Evolutionary conservation across 2,888 invertebrate species (phyloP), one percentile per base, ranked within the genome.

Genomic region (Caenorhabditis virilis): DNA sequence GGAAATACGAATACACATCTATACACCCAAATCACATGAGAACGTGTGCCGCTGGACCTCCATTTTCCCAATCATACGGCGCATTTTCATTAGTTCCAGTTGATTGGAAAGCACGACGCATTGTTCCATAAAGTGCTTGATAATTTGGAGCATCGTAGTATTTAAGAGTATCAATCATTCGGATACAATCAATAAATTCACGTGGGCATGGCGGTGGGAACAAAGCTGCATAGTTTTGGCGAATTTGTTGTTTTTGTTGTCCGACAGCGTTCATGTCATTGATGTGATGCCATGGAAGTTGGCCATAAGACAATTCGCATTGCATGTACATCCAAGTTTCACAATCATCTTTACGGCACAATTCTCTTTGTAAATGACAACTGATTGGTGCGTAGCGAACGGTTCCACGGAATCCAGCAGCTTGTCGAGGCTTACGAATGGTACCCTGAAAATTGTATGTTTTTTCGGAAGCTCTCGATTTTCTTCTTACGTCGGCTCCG

Each of bases 91-190:
- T 71, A 35, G 68, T 55, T 47, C 69, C 66, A 53, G 56, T 69
- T 5, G 71, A 53, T 25, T 47, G 47, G 23, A 56, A 53, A 6
- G 65, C 59, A 16, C 55, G 55, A 45, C 66, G 55, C 69, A 69
- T 65, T 6, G 69, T 49, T 42, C 63, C 61, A 51, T 79, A 79
- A 48, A 69, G 46, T 46, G 61, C 55, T 49, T 67, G 67, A 50
- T 79, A 79, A 68, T 78, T 73, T 23, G 79, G 79, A 3, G 75
- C 69, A 45, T 79, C 79, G 59, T 79, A 79, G 68, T 79, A 79
- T 55, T 74, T 77, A 39, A 76, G 58, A 25, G 50, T 23, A 55
- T 79, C 79, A 33, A 69, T 61, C 54, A 55, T 59, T n/a, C 59
- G 50, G 56, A 72, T 47, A 22, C 58, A 59, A 7, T 64, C 59